phyloP scores from a whole-genome alignment of 2,888 invertebrate species.

The Drosophila merina region DNA sequence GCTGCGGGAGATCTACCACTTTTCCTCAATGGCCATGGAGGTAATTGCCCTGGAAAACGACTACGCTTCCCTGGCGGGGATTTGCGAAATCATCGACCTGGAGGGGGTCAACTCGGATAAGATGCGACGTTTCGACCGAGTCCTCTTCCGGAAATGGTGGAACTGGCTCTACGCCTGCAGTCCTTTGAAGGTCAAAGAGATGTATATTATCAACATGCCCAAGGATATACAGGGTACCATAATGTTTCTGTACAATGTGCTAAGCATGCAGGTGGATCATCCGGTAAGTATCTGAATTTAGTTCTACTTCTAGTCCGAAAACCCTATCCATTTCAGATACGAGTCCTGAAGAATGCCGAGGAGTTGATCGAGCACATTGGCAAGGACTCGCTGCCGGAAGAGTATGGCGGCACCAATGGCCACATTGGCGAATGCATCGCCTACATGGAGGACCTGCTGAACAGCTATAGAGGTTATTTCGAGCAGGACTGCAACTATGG shows the following conservation, averaged over 20 bases:
- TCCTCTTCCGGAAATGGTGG: constrained; percentile 73
- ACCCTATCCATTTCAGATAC: constrained; percentile 37
- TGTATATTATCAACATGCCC: constrained; percentile 74
- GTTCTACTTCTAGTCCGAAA: background rate
- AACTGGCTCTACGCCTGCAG: constrained; percentile 71
- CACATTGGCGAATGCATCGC: constrained; percentile 73
- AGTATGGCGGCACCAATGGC: constrained; percentile 78
- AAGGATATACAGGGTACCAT: constrained; percentile 72
- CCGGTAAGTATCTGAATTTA: constrained; percentile 55
- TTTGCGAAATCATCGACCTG: constrained; percentile 75
- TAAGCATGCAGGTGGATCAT: constrained; percentile 62
- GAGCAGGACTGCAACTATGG: constrained; percentile 74
- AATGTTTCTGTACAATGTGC: constrained; percentile 60
- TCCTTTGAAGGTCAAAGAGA: constrained; percentile 68
- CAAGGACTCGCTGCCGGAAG: constrained; percentile 73
- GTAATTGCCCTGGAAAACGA: constrained; percentile 78
- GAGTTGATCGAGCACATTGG: constrained; percentile 74
- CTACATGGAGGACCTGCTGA: constrained; percentile 78
- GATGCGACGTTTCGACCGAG: constrained; percentile 66
- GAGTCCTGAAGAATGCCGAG: constrained; percentile 62
- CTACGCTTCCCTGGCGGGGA: constrained; percentile 74
- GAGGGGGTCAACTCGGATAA: constrained; percentile 65
- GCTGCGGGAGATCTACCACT: constrained; percentile 73
- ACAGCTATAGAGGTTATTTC: constrained; percentile 74
- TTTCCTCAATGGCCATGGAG: constrained; percentile 76